These are phyloP conservation scores for Cephalopterus ornatus DNA, from an alignment of 2,113 vertebrate species.

Conservation along the genomic window DNA sequence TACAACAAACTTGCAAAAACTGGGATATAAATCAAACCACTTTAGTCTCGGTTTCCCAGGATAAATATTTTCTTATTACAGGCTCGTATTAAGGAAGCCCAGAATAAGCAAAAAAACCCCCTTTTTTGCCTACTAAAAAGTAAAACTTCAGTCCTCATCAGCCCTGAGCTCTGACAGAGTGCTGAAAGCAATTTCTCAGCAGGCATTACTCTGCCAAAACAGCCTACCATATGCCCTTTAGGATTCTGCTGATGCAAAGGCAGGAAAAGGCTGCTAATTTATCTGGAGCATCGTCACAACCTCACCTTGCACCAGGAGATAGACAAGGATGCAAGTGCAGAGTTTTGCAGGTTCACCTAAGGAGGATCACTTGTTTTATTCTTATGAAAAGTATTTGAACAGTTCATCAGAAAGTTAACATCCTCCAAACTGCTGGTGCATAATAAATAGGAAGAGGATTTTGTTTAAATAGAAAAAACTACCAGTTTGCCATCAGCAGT, in stretches of 20 bases:
- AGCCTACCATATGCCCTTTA: not conserved
- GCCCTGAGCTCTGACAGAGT: not conserved
- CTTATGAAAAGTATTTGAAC: not conserved
- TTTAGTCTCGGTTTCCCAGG: not conserved
- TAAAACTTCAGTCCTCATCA: not conserved
- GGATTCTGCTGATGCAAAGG: constrained; percentile 1
- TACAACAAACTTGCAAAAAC: not conserved
- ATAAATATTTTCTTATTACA: not conserved
- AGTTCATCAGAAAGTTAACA: not conserved
- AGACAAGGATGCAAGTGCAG: not conserved
- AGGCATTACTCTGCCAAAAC: not conserved
- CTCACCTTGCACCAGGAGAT: not conserved
- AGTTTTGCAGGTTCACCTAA: not conserved
- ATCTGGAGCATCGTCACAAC: not conserved
- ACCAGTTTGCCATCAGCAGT: not conserved
- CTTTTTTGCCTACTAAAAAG: not conserved
- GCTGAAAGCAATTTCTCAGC: not conserved
- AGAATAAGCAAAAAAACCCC: not conserved
- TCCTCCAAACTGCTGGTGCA: not conserved
- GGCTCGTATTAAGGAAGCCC: not conserved
- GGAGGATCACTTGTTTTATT: not conserved
- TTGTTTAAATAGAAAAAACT: not conserved
- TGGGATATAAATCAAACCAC: not conserved
- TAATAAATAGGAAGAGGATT: not conserved
- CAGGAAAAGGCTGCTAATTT: not conserved